Evolutionary conservation across 1,140 invertebrate genomes (phyloP), one percentile per base, ranked within the genome.

Genomic region (Sinonovacula constricta): DNA sequence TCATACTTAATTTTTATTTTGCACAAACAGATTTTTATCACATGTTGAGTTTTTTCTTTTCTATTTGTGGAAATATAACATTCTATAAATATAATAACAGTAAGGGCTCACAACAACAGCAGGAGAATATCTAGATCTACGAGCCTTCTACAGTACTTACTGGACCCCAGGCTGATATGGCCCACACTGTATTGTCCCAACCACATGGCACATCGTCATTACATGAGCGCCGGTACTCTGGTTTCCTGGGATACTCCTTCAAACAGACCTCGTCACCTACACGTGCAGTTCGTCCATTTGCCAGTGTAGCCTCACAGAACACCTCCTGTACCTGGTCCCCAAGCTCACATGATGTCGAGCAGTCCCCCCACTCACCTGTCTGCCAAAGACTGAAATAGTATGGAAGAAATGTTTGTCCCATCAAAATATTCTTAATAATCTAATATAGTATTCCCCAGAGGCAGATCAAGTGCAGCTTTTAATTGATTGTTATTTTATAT

Each of bases 321-420:
- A 76, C 72, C 1, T 76, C 31, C 45, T 76, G 72, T 18, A 76
- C 63, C 63, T 76, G 72, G 33, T 59, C 63, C 30, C 72, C 72
- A 15, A 76, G 45, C 28, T 76, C 72, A 76, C 72, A 76, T 7
- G 18, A 39, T 12, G n/a, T 31, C 12, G 62, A 67, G 24, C 72
- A 76, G 24, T n/a, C 18, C 18, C 72, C 63, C 72, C 72, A 76
- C 3, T 12, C 22, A n/a, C 72, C 72, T 22, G 57, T 30, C 53
- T 76, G 72, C 72, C 72, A 76, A 2, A 34, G 49, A 4, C 72
- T 76, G 59, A 31, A 66, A 74, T n/a, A 39, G 54, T 24, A n/a
- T 49, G 45, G 12, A 49, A 12, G n/a, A 49, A n/a, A n/a, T n/a
- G n/a, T 49, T 49, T 49, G 12, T 14, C 45, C 12, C 45, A n/a